These are phyloP conservation scores for Phocoena sinus DNA, from an alignment of 2,113 vertebrate species.

Conservation along the genomic window DNA sequence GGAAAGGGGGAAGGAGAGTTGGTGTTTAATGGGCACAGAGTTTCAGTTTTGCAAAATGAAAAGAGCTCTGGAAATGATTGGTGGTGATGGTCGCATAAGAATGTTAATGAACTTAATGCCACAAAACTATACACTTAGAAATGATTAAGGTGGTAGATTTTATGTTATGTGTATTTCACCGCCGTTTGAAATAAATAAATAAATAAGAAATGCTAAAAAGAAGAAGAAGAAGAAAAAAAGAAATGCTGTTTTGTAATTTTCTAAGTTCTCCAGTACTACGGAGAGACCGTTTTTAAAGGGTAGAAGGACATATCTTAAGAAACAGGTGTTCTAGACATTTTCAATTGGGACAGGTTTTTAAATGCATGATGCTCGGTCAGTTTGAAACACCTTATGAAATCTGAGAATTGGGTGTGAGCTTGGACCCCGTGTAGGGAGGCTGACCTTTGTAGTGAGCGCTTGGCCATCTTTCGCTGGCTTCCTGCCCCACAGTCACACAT, in stretches of 20 bases:
- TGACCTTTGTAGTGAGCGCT: neutral
- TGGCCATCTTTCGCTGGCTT: neutral
- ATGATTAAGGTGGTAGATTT: neutral
- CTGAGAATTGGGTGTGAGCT: neutral
- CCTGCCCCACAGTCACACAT: neutral
- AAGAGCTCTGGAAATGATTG: neutral
- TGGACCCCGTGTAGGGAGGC: neutral
- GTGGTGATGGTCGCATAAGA: neutral
- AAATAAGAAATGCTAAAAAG: neutral
- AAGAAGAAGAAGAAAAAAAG: neutral
- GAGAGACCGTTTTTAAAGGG: neutral
- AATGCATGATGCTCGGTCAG: neutral
- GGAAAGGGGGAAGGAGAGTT: no score
- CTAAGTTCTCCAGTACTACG: neutral
- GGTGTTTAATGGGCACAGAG: neutral
- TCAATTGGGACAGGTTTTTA: neutral
- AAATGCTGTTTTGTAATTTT: neutral
- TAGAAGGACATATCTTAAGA: neutral
- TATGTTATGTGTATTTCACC: neutral
- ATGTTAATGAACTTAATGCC: neutral
- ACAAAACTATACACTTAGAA: accelerated
- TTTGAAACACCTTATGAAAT: neutral
- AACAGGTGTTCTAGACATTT: neutral
- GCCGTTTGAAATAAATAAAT: neutral
- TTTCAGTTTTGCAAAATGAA: neutral